Evolutionary conservation across 2,888 invertebrate species (phyloP), one percentile per base, ranked within the genome.

Genomic region (Cheilosia vulpina): DNA sequence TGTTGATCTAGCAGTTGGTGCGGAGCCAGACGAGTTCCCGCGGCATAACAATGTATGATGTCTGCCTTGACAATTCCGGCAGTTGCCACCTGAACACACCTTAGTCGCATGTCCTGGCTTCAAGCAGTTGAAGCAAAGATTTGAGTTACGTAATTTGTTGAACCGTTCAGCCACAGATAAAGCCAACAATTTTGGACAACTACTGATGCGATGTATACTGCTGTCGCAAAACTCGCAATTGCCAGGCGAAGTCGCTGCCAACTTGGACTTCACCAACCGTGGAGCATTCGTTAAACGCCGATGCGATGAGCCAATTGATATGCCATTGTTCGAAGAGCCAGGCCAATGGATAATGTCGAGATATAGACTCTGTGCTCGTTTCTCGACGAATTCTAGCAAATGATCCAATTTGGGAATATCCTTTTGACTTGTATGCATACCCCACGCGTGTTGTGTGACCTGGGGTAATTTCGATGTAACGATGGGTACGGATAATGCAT

Each of bases 81-180:
- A n/a, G 5, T 19, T n/a, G 9, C 17, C 47, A 3, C n/a, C 17
- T 19, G 47, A 15, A 19, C 47, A 43, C 15, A 43, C 43, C 43
- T n/a, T n/a, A 4, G 43, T 43, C n/a, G 43, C 43, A 43, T 43
- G 43, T 43, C 47, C 47, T n/a, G 69, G 57, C 34, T 13, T 53
- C 55, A 65, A 65, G 19, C 66, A 75, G n/a, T 75, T 75, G 50
- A 47, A 65, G 50, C 55, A 57, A 7, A 55, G 13, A 38, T 75
- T 47, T n/a, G 75, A 65, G 21, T 55, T 43, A 34, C 34, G 52
- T 13, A 72, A 17, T 41, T 72, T 62, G 15, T 52, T 50, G 52
- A 72, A 72, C 2, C 60, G 60, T 50, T 73, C 73, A 55, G 73
- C 63, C 65, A 75, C 66, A 19, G 62, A 19, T 3, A 63, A 9